phyloP scores from a whole-genome alignment of 2,797 vertebrate species.

The Sebastes vulpes region DNA sequence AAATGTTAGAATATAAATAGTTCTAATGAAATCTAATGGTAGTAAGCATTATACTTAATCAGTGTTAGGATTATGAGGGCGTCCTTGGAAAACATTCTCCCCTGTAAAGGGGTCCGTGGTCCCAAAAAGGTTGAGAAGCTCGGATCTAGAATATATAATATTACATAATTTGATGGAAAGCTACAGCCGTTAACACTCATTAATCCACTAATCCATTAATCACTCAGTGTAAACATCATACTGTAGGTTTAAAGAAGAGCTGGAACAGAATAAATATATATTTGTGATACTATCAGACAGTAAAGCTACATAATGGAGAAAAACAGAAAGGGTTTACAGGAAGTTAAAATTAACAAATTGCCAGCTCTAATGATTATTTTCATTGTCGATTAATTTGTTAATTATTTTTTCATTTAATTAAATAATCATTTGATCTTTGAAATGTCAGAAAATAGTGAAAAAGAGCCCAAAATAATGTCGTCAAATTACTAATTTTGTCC shows the following conservation, averaged over 20 bases:
- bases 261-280: neutral
- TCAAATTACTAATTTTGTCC: too few relatives aligned
- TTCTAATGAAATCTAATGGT: neutral
- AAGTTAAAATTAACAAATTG: neutral
- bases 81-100: neutral
- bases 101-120: neutral
- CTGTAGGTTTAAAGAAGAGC: neutral
- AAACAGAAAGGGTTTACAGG: neutral
- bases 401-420: neutral
- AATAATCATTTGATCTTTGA: neutral
- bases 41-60: neutral
- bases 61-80: neutral
- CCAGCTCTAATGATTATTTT: too few relatives aligned
- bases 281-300: neutral
- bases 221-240: neutral
- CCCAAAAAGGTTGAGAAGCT: neutral
- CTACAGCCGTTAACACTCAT: neutral
- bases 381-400: neutral
- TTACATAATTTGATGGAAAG: neutral
- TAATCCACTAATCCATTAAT: too few relatives aligned
- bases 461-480: neutral
- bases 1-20: too few relatives aligned
- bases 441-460: neutral
- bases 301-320: neutral
- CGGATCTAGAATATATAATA: neutral